Base-by-base conservation (phyloP, 37 sponge, comb jelly and placozoan genomes). In the Aphrocallistes beatrix region DNA sequence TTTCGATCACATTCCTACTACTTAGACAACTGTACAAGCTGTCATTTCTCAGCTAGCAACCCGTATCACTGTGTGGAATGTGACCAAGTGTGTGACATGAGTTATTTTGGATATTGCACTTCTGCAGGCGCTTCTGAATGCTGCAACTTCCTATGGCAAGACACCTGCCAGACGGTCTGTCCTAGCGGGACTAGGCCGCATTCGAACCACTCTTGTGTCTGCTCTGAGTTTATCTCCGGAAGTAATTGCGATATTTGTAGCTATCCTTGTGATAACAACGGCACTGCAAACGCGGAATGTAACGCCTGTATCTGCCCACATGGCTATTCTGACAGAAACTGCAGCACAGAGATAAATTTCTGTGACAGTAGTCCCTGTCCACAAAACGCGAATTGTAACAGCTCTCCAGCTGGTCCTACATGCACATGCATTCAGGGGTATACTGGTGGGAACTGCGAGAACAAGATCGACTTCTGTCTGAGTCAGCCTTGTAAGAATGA, bases 221-320 rank as follows among this genome's bases (percentile, higher is more conserved):
- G 75, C 75, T 60, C 75, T 60, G 34, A 60, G 25, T 60, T 60
- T 30, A 30, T 60, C 10, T 60, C 75, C n/a, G 75, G 75, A 6
- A 60, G 10, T 60, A 60, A 60, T 60, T 60, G 75, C n/a, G 75
- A 60, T 30, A 30, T 60, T 32, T 60, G 75, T 28, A 21, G 34
- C n/a, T 60, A 60, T 60, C 75, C 75, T 1, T 60, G 75, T 60
- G 75, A 60, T 3, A 60, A 60, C n/a, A 60, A 60, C 34, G 75
- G 75, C 10, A 60, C 75, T 32, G 34, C 75, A 60, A 60, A 60
- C n/a, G 75, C 75, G 75, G 75, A 60, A 60, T 60, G 75, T 60
- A 13, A 60, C 75, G 21, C 28, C 75, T 60, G 75, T 60, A 30
- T 60, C 28, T 60, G 75, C n/a, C 75, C 75, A 3, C 75, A 60